Conservation (phyloP, 2,113 vertebrate species). For the Smithornis capensis region DNA sequence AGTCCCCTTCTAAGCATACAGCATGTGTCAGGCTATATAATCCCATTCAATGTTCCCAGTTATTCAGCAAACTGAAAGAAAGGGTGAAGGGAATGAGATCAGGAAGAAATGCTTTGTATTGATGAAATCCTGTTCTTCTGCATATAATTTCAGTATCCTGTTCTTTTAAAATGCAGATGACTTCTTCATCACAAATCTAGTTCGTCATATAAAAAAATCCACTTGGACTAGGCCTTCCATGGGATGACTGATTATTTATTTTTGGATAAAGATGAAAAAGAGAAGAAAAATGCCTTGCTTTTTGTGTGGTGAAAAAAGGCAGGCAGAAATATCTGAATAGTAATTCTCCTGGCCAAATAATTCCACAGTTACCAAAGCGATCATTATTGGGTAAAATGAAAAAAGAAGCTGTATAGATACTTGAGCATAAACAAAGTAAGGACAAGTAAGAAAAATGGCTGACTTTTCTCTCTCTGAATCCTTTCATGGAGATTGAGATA, state of each 20-base stretch:
- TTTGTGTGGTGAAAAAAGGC: background rate
- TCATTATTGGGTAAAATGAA: background rate
- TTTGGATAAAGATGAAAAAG: background rate
- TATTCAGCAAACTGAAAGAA: background rate
- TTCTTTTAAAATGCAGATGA: background rate
- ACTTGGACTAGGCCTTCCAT: background rate
- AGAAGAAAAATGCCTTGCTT: background rate
- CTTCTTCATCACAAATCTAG: background rate
- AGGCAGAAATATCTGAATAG: background rate
- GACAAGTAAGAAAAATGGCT: background rate
- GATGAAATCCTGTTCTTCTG: background rate
- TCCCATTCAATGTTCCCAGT: background rate
- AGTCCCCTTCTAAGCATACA: background rate
- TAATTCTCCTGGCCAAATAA: background rate
- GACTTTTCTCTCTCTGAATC: background rate
- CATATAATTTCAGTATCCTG: background rate
- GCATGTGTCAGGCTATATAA: background rate
- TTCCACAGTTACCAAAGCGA: background rate
- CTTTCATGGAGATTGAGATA: background rate
- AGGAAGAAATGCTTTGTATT: background rate
- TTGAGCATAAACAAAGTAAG: background rate
- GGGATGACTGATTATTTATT: background rate
- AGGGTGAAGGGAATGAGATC: background rate
- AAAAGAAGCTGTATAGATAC: background rate
- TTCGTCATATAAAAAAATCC: fast-evolving